A percentile compares a stretch with the other conserved stretches of the same genome.
phyloP scores from a whole-genome alignment of 2,797 vertebrate species.

The Acanthurus leucopareius region DNA sequence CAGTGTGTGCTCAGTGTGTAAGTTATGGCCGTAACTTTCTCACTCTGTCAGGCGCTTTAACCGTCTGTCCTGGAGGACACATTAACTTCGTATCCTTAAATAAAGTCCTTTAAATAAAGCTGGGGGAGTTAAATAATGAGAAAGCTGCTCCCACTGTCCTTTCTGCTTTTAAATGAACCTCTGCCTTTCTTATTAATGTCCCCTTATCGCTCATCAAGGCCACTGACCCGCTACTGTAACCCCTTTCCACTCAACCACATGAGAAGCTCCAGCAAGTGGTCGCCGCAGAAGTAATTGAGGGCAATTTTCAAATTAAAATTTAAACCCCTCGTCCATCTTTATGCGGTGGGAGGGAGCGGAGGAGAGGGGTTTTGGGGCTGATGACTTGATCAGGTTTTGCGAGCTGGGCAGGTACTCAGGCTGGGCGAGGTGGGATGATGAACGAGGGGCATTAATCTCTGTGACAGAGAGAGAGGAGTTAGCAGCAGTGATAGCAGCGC shows the following conservation, averaged over 20 bases:
- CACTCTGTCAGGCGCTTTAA: constrained; percentile 86
- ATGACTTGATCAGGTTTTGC: constrained; percentile 96
- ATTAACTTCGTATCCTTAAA: constrained; percentile 91
- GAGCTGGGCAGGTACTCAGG: constrained; percentile 86
- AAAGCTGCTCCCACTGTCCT: constrained; percentile 85
- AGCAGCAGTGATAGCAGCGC: constrained; percentile 90
- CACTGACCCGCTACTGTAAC: constrained; percentile 90
- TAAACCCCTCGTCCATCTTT: constrained; percentile 87
- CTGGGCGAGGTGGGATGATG: constrained; percentile 94
- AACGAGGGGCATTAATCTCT: constrained; percentile 97
- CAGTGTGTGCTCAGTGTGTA: constrained; percentile 83
- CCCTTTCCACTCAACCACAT: constrained; percentile 79
- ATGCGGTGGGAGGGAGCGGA: constrained; percentile 78
- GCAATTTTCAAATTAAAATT: constrained; percentile 96
- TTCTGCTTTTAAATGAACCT: constrained; percentile 93
- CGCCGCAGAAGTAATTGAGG: constrained; percentile 88
- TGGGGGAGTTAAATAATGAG: constrained; percentile 90
- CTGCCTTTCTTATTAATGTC: constrained; percentile 94
- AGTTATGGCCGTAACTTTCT: constrained; percentile 86
- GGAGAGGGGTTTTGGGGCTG: constrained; percentile 73
- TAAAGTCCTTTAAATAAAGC: constrained; percentile 93
- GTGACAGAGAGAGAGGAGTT: constrained; percentile 93
- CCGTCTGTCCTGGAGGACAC: constrained; percentile 86
- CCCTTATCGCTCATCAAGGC: constrained; percentile 91
- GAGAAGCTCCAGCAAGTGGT: constrained; percentile 88